Base-by-base conservation (phyloP, 2,113 vertebrate genomes). In the Telmatochromis sp. region DNA sequence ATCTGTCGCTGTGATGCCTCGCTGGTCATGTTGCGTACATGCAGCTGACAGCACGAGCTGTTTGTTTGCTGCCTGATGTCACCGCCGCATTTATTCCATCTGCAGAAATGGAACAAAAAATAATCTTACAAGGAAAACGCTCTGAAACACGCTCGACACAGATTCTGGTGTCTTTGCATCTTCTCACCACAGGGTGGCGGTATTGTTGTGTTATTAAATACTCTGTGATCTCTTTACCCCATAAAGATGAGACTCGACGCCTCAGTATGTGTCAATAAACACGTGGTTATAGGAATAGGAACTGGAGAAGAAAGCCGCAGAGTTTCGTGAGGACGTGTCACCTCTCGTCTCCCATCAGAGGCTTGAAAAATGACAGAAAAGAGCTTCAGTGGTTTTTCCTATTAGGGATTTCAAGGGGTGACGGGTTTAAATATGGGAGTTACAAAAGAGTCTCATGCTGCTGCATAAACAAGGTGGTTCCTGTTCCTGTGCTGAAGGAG, bases 101-200 rank as follows among this genome's bases (percentile, higher is more conserved):
- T 73, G 13, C 23, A 47, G 5, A 42, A 85, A 37, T 82, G 3
- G 57, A 81, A 45, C 54, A 57, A 28, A 75, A 26, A 70, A 17
- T 11, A 21, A 80, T 40, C 51, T 40, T 21, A 42, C 0, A 9
- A 42, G 37, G 65, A 42, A 45, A 45, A 28, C 1, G 2, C 23
- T 45, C 13, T 83, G 5, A 35, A 19, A 47, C 7, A 13, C 28
- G 21, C 15, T 78, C 79, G n/a, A 23, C n/a, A 42, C 28, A 40
- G 28, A 42, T 45, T 84, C 2, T 28, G 9, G 8, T 84, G 45
- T 58, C 49, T 31, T 2, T 89, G 28, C 58, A 15, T 37, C 21
- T 5, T 42, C 13, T 10, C 23, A 42, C 94, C 94, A 94, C 92
- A 68, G 88, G 89, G 42, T 90, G 93, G 87, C 37, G 51, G 28